Evolutionary conservation across 2,888 invertebrate species (phyloP).

Genomic region (Drosophila emarginata): DNA sequence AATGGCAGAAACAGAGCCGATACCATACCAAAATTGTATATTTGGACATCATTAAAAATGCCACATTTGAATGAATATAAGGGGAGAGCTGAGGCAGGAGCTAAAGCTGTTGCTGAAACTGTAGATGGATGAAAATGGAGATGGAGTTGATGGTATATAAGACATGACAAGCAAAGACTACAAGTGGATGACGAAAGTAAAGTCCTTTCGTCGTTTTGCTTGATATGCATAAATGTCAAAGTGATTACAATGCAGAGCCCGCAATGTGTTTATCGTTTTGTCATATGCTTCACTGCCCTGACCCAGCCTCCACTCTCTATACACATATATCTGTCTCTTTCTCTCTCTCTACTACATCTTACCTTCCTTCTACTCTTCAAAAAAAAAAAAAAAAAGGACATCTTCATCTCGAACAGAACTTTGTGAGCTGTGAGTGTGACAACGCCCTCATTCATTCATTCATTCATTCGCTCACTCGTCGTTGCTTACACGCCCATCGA

Average conservation of each 20-base stretch:
- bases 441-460: conserved; percentile 54
- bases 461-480: conserved; percentile 74
- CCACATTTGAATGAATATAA: conserved; percentile 71
- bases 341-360: background rate
- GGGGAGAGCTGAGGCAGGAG: conserved; percentile 7
- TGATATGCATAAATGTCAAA: conserved; percentile 81
- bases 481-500: conserved; percentile 78
- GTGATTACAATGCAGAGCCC: conserved; percentile 79
- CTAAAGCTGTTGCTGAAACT: background rate
- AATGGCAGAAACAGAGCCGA: conserved; percentile 40
- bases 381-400: conserved; percentile 53
- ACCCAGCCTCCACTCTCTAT: background rate
- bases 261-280: conserved; percentile 81
- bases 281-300: conserved; percentile 72
- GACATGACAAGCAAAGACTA: conserved; percentile 5
- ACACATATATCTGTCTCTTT: conserved; percentile 18
- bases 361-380: background rate
- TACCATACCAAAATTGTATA: conserved; percentile 46
- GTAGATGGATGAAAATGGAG: conserved; percentile 10
- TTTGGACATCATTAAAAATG: conserved; percentile 80
- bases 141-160: background rate
- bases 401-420: conserved; percentile 23
- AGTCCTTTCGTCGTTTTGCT: conserved; percentile 63
- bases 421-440: conserved; percentile 58
- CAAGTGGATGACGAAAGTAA: conserved; percentile 29